A percentile compares a stretch with the other conserved stretches of the same genome.
Evolutionary conservation across 2,888 invertebrate species (phyloP).

Genomic region (Eupsilia transversa): DNA sequence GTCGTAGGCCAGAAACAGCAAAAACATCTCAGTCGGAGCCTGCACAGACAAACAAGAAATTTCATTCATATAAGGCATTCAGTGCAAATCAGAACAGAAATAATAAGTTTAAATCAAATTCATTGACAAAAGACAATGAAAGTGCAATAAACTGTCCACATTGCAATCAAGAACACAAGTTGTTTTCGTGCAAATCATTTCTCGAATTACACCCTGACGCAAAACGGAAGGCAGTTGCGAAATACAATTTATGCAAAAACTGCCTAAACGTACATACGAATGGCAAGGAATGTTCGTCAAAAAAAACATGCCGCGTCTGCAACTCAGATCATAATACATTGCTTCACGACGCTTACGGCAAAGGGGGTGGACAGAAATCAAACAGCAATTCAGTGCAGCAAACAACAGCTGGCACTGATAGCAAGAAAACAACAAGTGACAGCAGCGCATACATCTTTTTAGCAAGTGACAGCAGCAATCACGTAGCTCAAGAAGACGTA

Average conservation of each 20-base stretch:
- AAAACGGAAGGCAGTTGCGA: neutral
- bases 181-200: neutral
- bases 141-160: neutral
- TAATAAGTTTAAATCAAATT: neutral
- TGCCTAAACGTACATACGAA: neutral
- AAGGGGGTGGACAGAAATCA: neutral
- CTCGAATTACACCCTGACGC: neutral
- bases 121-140: neutral
- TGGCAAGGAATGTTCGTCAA: neutral
- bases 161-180: neutral
- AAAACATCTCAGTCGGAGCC: neutral
- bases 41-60: neutral
- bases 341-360: neutral
- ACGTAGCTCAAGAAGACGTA: neutral
- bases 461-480: neutral
- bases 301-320: neutral
- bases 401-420: neutral
- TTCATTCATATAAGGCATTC: neutral
- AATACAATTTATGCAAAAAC: slow-evolving; percentile 3
- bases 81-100: neutral
- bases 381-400: neutral
- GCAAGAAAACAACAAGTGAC: neutral
- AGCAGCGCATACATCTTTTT: no score
- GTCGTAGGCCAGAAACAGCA: neutral
- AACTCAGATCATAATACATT: neutral